Evolutionary conservation across 2,113 vertebrate species (phyloP).

Genomic region (Emydocephalus ijimae): DNA sequence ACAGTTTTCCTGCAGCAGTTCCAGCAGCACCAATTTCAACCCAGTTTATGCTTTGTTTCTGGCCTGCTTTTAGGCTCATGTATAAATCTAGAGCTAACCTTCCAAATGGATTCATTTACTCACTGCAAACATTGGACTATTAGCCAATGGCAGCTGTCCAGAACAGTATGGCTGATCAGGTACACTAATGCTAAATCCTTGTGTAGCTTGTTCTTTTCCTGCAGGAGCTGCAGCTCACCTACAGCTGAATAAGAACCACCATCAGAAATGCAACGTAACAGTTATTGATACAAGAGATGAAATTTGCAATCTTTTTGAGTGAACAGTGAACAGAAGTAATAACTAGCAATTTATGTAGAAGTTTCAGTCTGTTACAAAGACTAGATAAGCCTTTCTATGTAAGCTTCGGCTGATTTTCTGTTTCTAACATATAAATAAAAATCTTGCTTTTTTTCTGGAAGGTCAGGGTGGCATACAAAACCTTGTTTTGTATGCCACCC

Average conservation of each 20-base stretch:
- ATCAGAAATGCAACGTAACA: not conserved
- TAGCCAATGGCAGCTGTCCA: not conserved
- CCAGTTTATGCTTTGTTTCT: not conserved
- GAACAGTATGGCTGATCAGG: not conserved
- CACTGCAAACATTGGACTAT: not conserved
- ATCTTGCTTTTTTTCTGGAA: not conserved
- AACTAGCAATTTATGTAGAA: not conserved
- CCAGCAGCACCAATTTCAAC: not conserved
- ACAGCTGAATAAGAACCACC: not conserved
- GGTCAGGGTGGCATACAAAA: not conserved
- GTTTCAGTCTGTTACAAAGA: not conserved
- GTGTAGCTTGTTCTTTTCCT: not conserved
- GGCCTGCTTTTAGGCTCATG: not conserved
- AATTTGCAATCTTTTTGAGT: not conserved
- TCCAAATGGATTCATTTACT: not conserved
- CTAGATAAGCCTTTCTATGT: not conserved
- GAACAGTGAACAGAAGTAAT: not conserved
- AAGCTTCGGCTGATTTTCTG: not conserved
- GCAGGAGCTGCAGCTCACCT: not conserved
- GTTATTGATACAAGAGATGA: not conserved
- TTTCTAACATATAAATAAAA: not conserved
- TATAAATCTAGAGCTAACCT: not conserved
- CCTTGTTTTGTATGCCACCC: not conserved
- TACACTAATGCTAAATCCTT: not conserved
- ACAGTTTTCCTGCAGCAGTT: not conserved